Conservation (phyloP, 2,797 vertebrate genomes). For the Crax fasciolata region DNA sequence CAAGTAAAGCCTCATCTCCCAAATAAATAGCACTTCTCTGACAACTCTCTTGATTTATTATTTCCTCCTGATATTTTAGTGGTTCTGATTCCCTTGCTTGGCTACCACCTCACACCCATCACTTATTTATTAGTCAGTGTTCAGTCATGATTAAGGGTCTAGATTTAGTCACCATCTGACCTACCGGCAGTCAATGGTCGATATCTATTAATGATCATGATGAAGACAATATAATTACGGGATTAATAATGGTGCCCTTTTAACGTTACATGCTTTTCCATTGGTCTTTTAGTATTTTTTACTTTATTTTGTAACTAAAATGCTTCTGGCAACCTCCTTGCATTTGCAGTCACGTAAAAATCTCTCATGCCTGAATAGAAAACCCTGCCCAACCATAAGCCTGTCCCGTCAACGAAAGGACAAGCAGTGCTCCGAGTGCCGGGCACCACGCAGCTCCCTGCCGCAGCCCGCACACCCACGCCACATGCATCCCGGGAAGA, state of each 20-base stretch:
- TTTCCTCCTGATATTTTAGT: neutral
- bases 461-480: slow-evolving; percentile 51
- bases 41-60: neutral
- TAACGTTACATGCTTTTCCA: neutral
- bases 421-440: neutral
- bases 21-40: neutral
- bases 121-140: neutral
- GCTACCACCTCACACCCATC: neutral
- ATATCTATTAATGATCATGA: neutral
- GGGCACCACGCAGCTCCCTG: neutral
- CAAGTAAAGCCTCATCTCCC: neutral
- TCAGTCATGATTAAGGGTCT: neutral
- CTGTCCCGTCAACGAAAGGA: neutral
- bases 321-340: neutral
- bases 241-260: neutral
- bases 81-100: neutral
- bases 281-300: neutral
- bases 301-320: neutral
- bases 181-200: neutral
- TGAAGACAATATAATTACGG: neutral
- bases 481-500: slow-evolving; percentile 15
- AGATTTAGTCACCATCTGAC: neutral
- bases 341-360: neutral
- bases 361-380: neutral
- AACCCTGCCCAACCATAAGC: neutral